Base-by-base conservation (phyloP, 2,113 vertebrate genomes). In the Rhegmatorhina hoffmannsi region DNA sequence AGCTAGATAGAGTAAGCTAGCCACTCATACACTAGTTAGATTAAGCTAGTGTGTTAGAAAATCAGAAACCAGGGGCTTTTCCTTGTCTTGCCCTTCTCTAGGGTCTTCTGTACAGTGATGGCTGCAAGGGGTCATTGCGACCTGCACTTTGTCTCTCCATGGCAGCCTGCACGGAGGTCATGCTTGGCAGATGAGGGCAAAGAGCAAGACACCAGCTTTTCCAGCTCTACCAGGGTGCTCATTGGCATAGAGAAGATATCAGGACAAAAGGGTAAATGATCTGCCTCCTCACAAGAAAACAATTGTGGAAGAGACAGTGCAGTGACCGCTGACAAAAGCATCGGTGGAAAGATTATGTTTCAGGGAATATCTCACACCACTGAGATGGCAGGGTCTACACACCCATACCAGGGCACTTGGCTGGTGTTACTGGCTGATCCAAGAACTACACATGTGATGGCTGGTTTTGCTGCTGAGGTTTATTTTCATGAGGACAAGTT, bases 401-500 rank as follows among this genome's bases (percentile, higher is more conserved):
- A 29, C 13, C 13, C 9, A 8, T 24, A n/a, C 20, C 2, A 13
- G 17, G 28, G 67, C 7, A 24, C 44, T 67, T 70, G 16, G 8
- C 28, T 62, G 18, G 40, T 78, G 11, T 33, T 69, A 15, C 36
- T 66, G 33, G 14, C 44, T 66, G 8, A 11, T 36, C 33, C 60
- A 23, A 79, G 28, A 74, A 12, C 3, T 3, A 33, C 8, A 3
- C 9, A 4, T 55, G 44, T 73, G 64, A 55, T 80, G 89, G 72
- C 78, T 92, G 34, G 40, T 79, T 0, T 1, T 44, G 47, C 69
- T 12, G 6, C 81, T 24, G 40, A 56, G 55, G 73, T 90, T 86
- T 91, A 46, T 91, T 89, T 94, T 81, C 81, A 87, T 4, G 2
- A 94, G 72, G 85, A 94, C 81, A 63, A 78, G 44, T 64, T 89